Evolutionary conservation across 2,113 vertebrate species (phyloP).

Genomic region (Procavia capensis): DNA sequence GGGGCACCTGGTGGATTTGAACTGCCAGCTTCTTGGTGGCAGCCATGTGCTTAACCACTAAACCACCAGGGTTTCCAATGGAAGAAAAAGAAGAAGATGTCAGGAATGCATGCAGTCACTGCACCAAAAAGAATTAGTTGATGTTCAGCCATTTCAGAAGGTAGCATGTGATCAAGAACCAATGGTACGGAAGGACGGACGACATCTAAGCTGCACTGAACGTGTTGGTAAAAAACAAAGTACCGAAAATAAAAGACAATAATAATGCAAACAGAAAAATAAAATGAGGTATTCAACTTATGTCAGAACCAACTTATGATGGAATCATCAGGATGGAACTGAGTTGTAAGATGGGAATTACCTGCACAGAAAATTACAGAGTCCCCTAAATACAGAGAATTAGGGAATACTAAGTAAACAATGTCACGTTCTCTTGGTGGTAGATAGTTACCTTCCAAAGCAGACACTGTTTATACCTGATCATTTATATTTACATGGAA

Average conservation of each 20-base stretch:
- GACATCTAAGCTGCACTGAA: no score
- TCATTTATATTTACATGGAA: conserved; percentile 1
- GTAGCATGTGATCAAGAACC: no score
- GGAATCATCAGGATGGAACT: not conserved
- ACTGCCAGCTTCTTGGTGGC: no score
- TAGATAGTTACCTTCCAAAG: not conserved
- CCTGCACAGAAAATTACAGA: not conserved
- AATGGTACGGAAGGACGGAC: no score
- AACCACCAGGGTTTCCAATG: no score
- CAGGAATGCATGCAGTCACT: no score
- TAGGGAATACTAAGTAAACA: not conserved
- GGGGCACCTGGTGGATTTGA: no score
- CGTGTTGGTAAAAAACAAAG: not conserved
- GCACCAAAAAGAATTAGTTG: no score
- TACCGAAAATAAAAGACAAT: not conserved
- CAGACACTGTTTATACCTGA: not conserved
- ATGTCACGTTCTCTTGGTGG: not conserved
- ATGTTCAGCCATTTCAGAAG: no score
- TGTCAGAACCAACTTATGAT: not conserved
- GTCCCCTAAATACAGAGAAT: not conserved
- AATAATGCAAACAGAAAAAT: not conserved
- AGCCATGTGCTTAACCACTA: no score
- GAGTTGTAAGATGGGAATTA: not conserved
- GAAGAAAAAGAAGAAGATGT: no score
- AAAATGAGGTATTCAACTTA: not conserved